Evolutionary conservation across 2,797 vertebrate genomes (phyloP).

Genomic region (Muscicapa comitata): DNA sequence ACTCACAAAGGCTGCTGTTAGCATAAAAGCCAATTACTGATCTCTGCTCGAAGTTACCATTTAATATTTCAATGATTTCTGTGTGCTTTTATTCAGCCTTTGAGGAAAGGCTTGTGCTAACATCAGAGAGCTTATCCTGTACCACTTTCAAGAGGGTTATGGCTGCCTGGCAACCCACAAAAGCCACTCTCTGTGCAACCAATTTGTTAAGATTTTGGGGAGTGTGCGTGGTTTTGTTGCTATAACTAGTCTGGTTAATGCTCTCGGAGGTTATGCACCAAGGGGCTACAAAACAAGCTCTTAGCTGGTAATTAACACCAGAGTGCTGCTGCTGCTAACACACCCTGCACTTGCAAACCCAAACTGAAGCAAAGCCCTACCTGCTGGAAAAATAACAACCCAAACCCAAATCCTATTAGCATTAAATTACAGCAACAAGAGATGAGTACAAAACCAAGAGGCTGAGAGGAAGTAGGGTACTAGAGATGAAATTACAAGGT

Average conservation of each 20-base stretch:
- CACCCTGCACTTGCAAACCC: not conserved
- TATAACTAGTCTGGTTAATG: not conserved
- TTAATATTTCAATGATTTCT: not conserved
- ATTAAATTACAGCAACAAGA: not conserved
- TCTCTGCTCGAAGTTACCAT: not conserved
- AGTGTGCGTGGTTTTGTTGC: rapidly evolving
- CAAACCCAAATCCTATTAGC: not conserved
- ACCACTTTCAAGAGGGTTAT: not conserved
- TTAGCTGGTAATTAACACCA: not conserved
- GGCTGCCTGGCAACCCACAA: not conserved
- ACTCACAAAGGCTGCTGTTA: not conserved
- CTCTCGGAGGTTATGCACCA: rapidly evolving
- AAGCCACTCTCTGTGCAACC: not conserved
- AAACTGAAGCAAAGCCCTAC: not conserved
- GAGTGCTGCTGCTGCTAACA: not conserved
- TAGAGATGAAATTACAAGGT: not conserved
- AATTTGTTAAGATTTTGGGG: not conserved
- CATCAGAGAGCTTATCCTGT: rapidly evolving
- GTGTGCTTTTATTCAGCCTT: not conserved
- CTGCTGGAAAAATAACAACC: not conserved
- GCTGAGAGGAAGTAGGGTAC: not conserved
- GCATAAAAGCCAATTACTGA: not conserved
- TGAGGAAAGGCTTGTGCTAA: not conserved
- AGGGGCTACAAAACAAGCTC: not conserved
- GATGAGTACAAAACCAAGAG: not conserved